Percentiles rank a stretch among this genome's conserved stretches.
Evolutionary conservation across 2,797 vertebrate species (phyloP).

Genomic region (Hephaestus fuliginosus): DNA sequence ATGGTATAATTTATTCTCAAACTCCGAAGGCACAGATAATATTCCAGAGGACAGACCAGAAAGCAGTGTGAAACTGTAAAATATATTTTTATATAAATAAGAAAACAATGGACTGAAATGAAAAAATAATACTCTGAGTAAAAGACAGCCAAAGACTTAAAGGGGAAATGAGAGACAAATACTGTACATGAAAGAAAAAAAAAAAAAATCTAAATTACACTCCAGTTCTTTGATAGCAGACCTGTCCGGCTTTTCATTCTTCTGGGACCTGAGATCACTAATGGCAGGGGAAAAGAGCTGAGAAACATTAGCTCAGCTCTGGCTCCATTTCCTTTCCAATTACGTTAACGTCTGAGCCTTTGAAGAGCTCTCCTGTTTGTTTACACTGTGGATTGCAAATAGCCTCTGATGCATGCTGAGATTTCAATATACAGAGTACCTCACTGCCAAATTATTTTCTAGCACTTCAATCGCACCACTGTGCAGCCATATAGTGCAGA

Average conservation of each 20-base stretch:
- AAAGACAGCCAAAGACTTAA: not conserved
- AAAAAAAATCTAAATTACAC: conserved; percentile 6
- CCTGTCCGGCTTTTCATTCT: conserved; percentile 52
- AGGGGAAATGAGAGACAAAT: conserved; percentile 4
- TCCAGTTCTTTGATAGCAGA: conserved; percentile 51
- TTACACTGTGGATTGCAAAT: conserved; percentile 70
- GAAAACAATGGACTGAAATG: not conserved
- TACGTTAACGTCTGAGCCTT: conserved; percentile 70
- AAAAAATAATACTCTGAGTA: conserved; percentile 6
- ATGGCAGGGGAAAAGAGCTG: conserved; percentile 66
- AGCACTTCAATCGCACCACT: conserved; percentile 36
- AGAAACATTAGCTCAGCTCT: conserved; percentile 67
- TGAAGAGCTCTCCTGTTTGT: conserved; percentile 80
- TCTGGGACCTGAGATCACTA: conserved; percentile 67
- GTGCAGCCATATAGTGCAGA: conserved; percentile 45
- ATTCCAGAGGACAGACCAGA: conserved; percentile 17
- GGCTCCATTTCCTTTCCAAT: conserved; percentile 81
- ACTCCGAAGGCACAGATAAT: conserved; percentile 11
- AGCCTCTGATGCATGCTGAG: conserved; percentile 65
- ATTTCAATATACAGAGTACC: conserved; percentile 67
- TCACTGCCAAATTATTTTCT: conserved; percentile 57
- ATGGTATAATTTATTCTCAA: conserved; percentile 13
- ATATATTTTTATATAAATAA: not conserved
- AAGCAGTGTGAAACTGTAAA: not conserved
- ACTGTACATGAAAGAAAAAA: conserved; percentile 1